Conservation (phyloP, 2,113 vertebrate species). For the Tetrax tetrax region DNA sequence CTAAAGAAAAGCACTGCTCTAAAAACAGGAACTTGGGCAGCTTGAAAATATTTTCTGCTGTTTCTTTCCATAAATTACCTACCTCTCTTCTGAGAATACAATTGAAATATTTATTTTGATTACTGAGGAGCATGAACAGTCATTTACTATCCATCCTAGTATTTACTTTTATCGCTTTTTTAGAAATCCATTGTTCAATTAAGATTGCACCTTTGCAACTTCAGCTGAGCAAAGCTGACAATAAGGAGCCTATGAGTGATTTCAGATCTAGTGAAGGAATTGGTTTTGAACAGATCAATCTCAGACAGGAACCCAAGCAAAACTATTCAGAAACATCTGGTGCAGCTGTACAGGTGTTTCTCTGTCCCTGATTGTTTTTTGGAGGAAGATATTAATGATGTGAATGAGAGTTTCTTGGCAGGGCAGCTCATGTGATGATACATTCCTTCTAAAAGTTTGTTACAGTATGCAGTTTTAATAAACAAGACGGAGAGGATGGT, state of each 20-base stretch:
- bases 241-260: background rate
- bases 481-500: conserved; percentile 60
- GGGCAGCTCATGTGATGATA: conserved; percentile 5
- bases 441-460: conserved; percentile 60
- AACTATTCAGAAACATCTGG: conserved; percentile 59
- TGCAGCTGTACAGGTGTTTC: conserved; percentile 52
- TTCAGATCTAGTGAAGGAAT: background rate
- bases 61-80: background rate
- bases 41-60: background rate
- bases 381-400: conserved; percentile 27
- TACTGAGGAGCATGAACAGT: background rate
- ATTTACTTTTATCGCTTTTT: background rate
- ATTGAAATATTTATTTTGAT: background rate
- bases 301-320: conserved; percentile 28
- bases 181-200: background rate
- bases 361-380: conserved; percentile 32
- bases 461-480: conserved; percentile 63
- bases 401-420: conserved; percentile 23
- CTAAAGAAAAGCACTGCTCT: background rate
- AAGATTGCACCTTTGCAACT: background rate
- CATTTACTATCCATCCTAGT: background rate
- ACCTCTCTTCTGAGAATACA: background rate
- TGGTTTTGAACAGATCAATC: background rate
- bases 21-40: background rate
- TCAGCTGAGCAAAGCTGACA: background rate